Percentiles rank a stretch among this genome's conserved stretches.
Conservation (phyloP, 2,888 invertebrate genomes). For the Chymomyza amoena region DNA sequence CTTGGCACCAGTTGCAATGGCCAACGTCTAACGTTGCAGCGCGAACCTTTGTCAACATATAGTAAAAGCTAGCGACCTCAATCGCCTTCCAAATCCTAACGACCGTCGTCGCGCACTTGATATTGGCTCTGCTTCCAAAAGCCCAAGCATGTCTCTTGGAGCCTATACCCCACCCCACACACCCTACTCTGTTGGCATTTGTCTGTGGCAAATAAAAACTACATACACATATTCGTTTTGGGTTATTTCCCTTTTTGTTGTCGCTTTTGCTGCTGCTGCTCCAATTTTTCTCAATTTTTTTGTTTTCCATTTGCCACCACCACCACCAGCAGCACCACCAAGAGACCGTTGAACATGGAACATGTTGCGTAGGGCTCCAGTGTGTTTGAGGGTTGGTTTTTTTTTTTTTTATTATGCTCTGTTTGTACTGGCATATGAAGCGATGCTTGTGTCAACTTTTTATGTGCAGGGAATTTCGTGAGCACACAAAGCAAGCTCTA, state of each 20-base stretch:
- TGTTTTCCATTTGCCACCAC: conserved; percentile 1
- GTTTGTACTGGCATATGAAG: conserved; percentile 24
- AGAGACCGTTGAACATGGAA: conserved; percentile 54
- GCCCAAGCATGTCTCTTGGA: neutral
- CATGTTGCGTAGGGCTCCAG: conserved; percentile 67
- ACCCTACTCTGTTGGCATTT: neutral
- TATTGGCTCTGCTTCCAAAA: conserved; percentile 53
- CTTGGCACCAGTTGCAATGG: conserved; percentile 57
- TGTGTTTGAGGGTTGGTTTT: conserved; percentile 10
- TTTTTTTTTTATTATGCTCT: conserved; percentile 7
- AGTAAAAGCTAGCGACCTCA: conserved; percentile 24
- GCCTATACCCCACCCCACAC: neutral
- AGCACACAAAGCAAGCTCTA: neutral
- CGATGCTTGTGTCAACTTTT: neutral
- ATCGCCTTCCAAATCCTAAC: conserved; percentile 38
- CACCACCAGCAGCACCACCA: neutral
- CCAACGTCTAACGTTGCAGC: neutral
- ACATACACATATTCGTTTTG: conserved; percentile 32
- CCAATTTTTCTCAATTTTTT: conserved; percentile 46
- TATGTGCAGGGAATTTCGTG: neutral
- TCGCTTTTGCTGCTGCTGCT: conserved; percentile 37
- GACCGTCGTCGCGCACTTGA: conserved; percentile 56
- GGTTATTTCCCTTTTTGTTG: conserved; percentile 38
- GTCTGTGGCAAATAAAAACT: conserved; percentile 35
- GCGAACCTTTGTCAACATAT: neutral